Evolutionary conservation across 2,797 vertebrate genomes (phyloP).

Genomic region (Cheirogaleus major): DNA sequence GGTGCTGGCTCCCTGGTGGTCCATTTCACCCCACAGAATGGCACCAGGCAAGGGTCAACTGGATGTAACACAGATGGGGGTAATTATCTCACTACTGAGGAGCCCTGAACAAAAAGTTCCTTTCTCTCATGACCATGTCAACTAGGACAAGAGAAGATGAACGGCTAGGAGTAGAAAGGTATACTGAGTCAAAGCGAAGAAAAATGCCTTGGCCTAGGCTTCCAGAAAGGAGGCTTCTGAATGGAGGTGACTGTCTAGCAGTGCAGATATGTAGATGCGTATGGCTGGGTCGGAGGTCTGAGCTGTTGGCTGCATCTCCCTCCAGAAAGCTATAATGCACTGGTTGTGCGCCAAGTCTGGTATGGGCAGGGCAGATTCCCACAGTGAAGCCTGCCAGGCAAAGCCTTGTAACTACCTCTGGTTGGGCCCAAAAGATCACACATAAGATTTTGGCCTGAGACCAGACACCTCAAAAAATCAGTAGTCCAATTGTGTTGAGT

Average conservation of each 20-base stretch:
- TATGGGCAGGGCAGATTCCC: neutral
- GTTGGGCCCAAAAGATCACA: neutral
- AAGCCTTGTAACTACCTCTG: neutral
- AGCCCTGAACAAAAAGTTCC: neutral
- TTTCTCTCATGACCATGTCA: neutral
- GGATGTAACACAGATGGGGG: neutral
- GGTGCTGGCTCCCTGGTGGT: neutral
- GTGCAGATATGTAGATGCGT: neutral
- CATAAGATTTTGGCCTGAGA: neutral
- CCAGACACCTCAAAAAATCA: neutral
- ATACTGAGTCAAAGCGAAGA: neutral
- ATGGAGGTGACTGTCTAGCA: neutral
- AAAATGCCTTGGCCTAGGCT: neutral
- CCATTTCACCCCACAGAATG: neutral
- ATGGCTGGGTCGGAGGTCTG: fast-evolving
- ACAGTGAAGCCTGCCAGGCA: neutral
- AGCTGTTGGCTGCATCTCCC: neutral
- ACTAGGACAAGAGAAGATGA: neutral
- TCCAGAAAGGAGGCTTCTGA: neutral
- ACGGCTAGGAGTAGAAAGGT: neutral
- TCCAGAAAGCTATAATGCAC: neutral
- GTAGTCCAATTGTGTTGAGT: neutral
- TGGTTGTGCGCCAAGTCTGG: neutral
- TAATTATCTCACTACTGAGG: neutral
- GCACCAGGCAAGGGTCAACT: neutral